Base-by-base conservation (phyloP, 2,113 vertebrate genomes). In the Tylochromis polylepis region DNA sequence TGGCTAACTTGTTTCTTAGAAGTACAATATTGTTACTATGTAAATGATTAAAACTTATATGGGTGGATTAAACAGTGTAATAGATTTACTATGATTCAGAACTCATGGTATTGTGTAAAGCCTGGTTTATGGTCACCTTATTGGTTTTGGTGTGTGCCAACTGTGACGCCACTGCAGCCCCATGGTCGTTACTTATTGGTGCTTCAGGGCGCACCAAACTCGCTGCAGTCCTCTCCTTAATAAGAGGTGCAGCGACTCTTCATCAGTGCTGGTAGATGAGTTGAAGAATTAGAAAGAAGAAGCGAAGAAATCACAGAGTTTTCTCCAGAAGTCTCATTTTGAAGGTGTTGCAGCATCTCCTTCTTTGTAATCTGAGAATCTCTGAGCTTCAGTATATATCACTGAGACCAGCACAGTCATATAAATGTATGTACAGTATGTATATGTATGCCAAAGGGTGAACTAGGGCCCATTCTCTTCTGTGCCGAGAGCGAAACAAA, bases 11-110 rank as follows among this genome's bases (percentile, higher is more conserved):
- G 24, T 53, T 77, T 77, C 46, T 77, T 29, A 31, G 58, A 77
- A 77, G 72, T 31, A 14, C 46, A 77, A 20, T 31, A 38, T 38
- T 67, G 34, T 77, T n/a, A 53, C 24, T 75, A 31, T 51, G 24
- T 51, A 31, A 75, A 75, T 51, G 70, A 75, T 75, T 75, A 75
- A 20, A 77, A 51, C 72, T 77, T 51, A 34, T 77, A 51, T 20
- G 72, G 72, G 27, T 77, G 27, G 24, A 20, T 77, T 22, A 75
- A 29, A 51, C 24, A n/a, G 6, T 77, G 46, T 77, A n/a, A 14
- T 14, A 53, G 24, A 75, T 18, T 29, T 51, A 49, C 24, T 75
- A 18, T 0, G 4, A 75, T 31, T 51, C 43, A 51, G 43, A 77
- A 77, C 24, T 77, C 24, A 51, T 1, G 24, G 6, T 51, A 49